Evolutionary conservation across 92 coral and sea anemone genomes (phyloP), one percentile per base, ranked within the genome.

Genomic region (Zoanthus sansibaricus): DNA sequence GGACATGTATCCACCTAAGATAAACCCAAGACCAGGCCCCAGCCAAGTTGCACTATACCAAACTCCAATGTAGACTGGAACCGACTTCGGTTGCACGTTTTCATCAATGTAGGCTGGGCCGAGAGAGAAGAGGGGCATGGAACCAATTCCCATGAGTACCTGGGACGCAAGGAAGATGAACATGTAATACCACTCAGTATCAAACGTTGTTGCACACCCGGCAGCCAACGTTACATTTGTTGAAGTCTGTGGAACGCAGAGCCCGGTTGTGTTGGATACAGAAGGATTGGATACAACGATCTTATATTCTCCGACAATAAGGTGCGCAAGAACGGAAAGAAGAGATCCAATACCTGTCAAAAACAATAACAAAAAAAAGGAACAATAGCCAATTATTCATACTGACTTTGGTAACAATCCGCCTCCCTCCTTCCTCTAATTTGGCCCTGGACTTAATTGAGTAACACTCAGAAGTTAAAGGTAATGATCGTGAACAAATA

Each of bases 41-140:
- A 93, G 37, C 74, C 93, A 83, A 1, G 91, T 79, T n/a, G 93
- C 90, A 10, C 92, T 89, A 44, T 75, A 92, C 89, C 94, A 96
- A 52, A 92, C 10, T 0, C 98, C 95, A 15, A 96, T 82, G 79
- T 94, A 96, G 64, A 96, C n/a, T 7, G 98, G 98, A 69, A 92
- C 88, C 21, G 93, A 71, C 75, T 93, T 93, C 9, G 98, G 98
- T 9, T 86, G 86, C 4, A 94, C 95, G 59, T 96, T 96, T 83
- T 96, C 98, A 51, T 96, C 98, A 33, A 96, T 84, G 88, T 96
- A 94, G 17, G 98, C 98, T 48, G 95, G 98, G 78, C 93, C 94
- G 74, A 96, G 94, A 13, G 96, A 89, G 90, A 86, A 94, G 88
- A 92, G 95, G 71, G 98, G 98, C n/a, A 97, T 91, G 8, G 93